Base-by-base conservation (phyloP, 2,888 invertebrate species). In the Buathra laborator region DNA sequence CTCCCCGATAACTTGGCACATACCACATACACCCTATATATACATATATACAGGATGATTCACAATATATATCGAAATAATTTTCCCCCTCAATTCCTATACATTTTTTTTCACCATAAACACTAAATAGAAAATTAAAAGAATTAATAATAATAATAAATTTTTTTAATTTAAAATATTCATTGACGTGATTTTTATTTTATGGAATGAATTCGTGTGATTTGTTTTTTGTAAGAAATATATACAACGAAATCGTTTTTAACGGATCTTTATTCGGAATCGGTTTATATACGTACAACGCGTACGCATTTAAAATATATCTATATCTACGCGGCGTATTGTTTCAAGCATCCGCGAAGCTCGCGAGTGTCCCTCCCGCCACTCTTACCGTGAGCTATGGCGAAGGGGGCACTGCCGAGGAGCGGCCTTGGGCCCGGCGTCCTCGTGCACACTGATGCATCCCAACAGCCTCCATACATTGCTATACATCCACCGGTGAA, bases 391-490 rank as follows among this genome's bases (percentile, higher is more conserved):
- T 66, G 64, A 53, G 71, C 76, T 62, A 51, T 59, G 76, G 70
- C 48, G 74, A 43, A 56, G 16, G 75, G 75, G 67, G 79, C 75
- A 19, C 66, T 53, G 53, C 9, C 81, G 66, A 66, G 77, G 48
- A 56, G 64, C 84, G 84, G 71, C 84, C 84, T 84, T 84, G 84
- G 78, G 84, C 53, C 81, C 51, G 51, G 81, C 81, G 84, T 76
- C 84, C 84, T 84, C 80, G 75, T 84, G 67, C 77, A 74, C 84
- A 84, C 68, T 24, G 24, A 70, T 46, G 66, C 80, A 64, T 70
- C 75, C 44, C 12, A 44, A n/a, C 14, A 37, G n/a, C 68, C 32
- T 74, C 53, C 44, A 75, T 24, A 56, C 70, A 46, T 24, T 16
- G 19, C 70, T 37, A 48, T 37, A 24, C 24, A 51, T 51, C 71